Evolutionary conservation across 2,888 invertebrate genomes (phyloP).

Genomic region (Caenorhabditis japonica): DNA sequence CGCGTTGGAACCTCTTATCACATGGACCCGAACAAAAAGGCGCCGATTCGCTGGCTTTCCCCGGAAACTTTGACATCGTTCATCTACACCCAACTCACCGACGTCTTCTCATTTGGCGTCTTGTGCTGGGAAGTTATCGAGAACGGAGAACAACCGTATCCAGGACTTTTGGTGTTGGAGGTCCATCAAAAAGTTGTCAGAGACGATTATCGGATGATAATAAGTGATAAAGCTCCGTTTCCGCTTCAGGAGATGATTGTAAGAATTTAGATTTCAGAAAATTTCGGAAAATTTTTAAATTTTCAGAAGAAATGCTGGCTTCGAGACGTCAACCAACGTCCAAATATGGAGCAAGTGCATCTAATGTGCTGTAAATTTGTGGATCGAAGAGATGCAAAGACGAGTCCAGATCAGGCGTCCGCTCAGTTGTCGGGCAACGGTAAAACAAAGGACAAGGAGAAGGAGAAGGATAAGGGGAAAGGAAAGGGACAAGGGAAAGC

Average conservation of each 20-base stretch:
- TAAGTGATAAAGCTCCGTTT: slow-evolving; percentile 16
- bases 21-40: slow-evolving; percentile 56
- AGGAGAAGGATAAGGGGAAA: slow-evolving; percentile 1
- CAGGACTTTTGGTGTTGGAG: slow-evolving; percentile 60
- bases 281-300: not conserved
- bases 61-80: slow-evolving; percentile 62
- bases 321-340: slow-evolving; percentile 13
- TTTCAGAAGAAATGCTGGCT: slow-evolving; percentile 46
- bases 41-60: slow-evolving; percentile 68
- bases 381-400: not conserved
- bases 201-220: slow-evolving; percentile 58
- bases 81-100: slow-evolving; percentile 60
- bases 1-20: slow-evolving; percentile 58
- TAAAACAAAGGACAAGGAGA: not conserved
- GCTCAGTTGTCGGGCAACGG: not conserved
- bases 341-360: slow-evolving; percentile 22
- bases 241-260: slow-evolving; percentile 14
- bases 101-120: slow-evolving; percentile 59
- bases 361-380: not conserved
- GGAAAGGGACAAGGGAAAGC: not conserved
- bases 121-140: slow-evolving; percentile 58
- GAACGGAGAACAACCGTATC: slow-evolving; percentile 64
- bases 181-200: slow-evolving; percentile 47
- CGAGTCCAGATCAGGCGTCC: not conserved
- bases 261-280: not conserved